phyloP scores from a whole-genome alignment of 1,140 invertebrate species.

The Bombus balteatus region DNA sequence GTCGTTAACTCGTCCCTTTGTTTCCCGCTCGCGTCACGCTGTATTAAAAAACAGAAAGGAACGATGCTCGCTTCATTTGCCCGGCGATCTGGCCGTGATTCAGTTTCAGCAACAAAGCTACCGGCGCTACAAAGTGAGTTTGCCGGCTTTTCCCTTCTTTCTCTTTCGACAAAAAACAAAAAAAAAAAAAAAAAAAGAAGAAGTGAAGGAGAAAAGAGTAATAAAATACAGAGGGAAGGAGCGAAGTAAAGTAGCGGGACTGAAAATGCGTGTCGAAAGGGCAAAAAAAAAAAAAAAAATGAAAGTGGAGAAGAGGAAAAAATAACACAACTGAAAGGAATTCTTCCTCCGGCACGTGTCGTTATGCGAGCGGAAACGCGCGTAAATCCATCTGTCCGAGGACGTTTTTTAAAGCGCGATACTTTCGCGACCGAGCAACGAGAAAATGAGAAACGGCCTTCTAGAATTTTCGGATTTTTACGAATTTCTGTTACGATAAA shows the following conservation, averaged over 20 bases:
- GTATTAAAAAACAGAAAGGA: slow-evolving; percentile 26
- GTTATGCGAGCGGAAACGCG: background rate
- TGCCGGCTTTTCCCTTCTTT: background rate
- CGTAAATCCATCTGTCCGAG: background rate
- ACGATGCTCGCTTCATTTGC: slow-evolving; percentile 13
- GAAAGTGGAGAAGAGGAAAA: background rate
- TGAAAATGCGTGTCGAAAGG: too few relatives aligned
- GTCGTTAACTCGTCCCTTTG: slow-evolving; percentile 21
- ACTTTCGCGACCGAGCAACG: background rate
- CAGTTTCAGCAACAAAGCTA: slow-evolving; percentile 30
- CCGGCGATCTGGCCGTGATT: slow-evolving; percentile 20
- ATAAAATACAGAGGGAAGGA: background rate
- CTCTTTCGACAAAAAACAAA: background rate
- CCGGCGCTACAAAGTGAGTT: slow-evolving; percentile 20
- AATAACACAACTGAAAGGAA: background rate
- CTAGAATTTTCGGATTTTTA: too few relatives aligned
- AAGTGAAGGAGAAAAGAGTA: background rate
- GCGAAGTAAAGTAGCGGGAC: too few relatives aligned
- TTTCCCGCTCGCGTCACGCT: background rate
- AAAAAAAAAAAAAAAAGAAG: background rate
- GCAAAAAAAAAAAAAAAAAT: background rate
- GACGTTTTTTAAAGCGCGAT: background rate
- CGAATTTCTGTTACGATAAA: too few relatives aligned
- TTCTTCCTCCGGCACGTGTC: background rate
- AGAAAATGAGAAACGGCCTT: background rate